Evolutionary conservation across 2,113 vertebrate genomes (phyloP), one percentile per base, ranked within the genome.

Genomic region (Cheilinus undulatus): DNA sequence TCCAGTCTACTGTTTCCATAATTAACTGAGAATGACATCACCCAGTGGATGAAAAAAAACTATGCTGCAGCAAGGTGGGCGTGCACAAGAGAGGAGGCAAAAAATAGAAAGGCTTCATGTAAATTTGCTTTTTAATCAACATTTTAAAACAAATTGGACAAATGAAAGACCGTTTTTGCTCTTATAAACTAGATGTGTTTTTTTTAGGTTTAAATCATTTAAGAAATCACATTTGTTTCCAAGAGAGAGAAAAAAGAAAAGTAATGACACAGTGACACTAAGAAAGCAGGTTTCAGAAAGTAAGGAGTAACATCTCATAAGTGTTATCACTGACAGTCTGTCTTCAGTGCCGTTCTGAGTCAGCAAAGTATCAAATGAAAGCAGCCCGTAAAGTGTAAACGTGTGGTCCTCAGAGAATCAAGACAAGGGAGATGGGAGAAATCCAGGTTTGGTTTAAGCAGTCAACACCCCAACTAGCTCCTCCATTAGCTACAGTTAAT

Each of bases 61-160:
- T 3, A 20, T 52, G 61, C 59, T 65, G 43, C 1, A 7, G 52
- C 19, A 48, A 53, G 45, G 61, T 62, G 49, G 22, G 54, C 0
- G 36, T 59, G 56, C 27, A 36, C 2, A 28, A 38, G 12, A 64
- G 20, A 70, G 43, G 48, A 73, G n/a, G 38, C 45, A 64, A 24
- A 61, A 62, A 73, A 13, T 9, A 60, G 23, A 46, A 28, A 58
- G 26, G 26, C 28, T 20, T 82, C 80, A 76, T 89, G 88, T 88
- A 90, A 89, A 91, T 88, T 81, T 71, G 78, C 64, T 79, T 89
- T 90, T 90, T 90, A 88, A 87, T 88, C 81, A 88, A 88, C 81
- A 82, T 82, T 74, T 82, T 74, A 85, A 91, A 90, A 88, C 85
- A 88, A 85, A 85, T 66, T 66, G 77, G 82, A 89, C 85, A 88